Percentiles rank a stretch among this genome's conserved stretches.
Evolutionary conservation across 2,888 invertebrate species (phyloP).

Genomic region (Anarsia innoxiella): DNA sequence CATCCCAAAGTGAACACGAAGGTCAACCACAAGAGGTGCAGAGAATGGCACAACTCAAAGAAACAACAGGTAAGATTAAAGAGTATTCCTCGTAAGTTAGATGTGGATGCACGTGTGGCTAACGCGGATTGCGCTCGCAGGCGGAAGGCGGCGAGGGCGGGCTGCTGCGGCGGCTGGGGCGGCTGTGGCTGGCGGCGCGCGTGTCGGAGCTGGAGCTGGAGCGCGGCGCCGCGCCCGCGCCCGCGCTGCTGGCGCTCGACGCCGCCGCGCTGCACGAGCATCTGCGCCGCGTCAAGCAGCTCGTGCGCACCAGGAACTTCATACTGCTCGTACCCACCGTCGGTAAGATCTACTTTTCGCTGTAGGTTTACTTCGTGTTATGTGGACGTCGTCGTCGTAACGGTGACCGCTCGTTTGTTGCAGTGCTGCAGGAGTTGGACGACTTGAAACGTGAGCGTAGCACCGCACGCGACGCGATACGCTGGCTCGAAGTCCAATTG

Average conservation of each 20-base stretch:
- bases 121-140: conserved; percentile 19
- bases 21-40: conserved; percentile 52
- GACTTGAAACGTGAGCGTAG: conserved; percentile 89
- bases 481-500: conserved; percentile 93
- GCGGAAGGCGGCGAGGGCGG: conserved; percentile 58
- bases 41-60: conserved; percentile 66
- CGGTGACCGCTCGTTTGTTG: conserved; percentile 28
- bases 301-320: conserved; percentile 88
- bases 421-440: conserved; percentile 92
- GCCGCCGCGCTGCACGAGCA: conserved; percentile 86
- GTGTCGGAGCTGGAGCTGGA: conserved; percentile 87
- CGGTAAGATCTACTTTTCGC: conserved; percentile 78
- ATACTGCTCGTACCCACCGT: conserved; percentile 91
- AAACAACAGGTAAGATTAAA: conserved; percentile 44
- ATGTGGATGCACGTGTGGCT: background rate
- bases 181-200: conserved; percentile 91
- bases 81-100: background rate
- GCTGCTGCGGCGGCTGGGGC: conserved; percentile 89
- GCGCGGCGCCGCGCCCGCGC: conserved; percentile 68
- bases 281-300: conserved; percentile 85
- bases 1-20: conserved; percentile 51
- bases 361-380: too few species aligned
- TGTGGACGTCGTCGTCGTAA: too few species aligned
- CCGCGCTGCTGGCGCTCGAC: conserved; percentile 93
- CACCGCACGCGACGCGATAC: conserved; percentile 91